Evolutionary conservation across 2,113 vertebrate species (phyloP), one percentile per base, ranked within the genome.

Genomic region (Chrysemys picta): DNA sequence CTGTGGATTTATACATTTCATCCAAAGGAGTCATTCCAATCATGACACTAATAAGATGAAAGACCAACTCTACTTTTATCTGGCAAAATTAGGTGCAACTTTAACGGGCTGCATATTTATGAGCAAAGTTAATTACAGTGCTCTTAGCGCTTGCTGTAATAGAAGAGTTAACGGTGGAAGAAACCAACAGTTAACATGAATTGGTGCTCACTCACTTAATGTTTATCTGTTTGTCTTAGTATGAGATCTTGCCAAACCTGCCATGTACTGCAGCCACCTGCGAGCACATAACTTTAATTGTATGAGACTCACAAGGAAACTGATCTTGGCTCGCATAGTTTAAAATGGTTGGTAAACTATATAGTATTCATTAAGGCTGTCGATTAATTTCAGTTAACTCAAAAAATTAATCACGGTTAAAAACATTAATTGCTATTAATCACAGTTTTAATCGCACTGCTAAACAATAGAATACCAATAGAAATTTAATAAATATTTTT

Each of bases 61-160:
- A 97, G 89, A 59, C 78, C 21, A 56, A 54, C 22, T 84, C 92
- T 97, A 92, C 92, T 82, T 94, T 91, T 90, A 90, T 94, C 94
- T 97, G 96, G 92, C 94, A 87, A 91, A 90, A 85, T 95, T 93
- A 80, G 79, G 76, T 88, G n/a, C 88, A 87, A 91, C 88, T 96
- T 95, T 78, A 85, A 90, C 94, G 56, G 47, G 49, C 76, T 88
- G 89, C 91, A 95, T 97, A 97, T 96, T 97, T 90, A 95, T 82
- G 94, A 96, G 83, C 88, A 83, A 95, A 95, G 92, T 97, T 94
- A 90, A 96, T 97, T 93, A 96, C 89, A 95, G 65, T 85, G 92
- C 80, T 89, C 92, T 96, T 95, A 42, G 42, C 42, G 5, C 42
- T 42, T 42, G 42, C 42, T 42, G 42, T 42, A 42, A 42, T 42